These are phyloP conservation scores for Latrodectus geometricus DNA, from an alignment of 1,140 invertebrate species.

Conservation along the genomic window DNA sequence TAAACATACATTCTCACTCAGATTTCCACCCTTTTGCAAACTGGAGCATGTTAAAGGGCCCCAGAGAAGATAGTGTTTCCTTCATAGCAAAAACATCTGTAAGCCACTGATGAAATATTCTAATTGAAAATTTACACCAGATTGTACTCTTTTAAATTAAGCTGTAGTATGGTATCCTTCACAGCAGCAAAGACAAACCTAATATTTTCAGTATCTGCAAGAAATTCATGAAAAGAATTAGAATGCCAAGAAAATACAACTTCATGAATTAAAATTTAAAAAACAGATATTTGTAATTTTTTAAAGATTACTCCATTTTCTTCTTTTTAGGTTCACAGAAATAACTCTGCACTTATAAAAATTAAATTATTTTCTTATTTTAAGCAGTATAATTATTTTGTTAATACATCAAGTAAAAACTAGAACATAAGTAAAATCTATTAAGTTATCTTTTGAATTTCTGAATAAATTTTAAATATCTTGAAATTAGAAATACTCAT, in stretches of 20 bases:
- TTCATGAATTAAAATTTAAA: not conserved
- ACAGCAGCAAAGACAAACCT: constrained; percentile 99
- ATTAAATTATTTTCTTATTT: too few relatives aligned
- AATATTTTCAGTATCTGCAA: constrained; percentile 98
- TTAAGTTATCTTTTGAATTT: too few relatives aligned
- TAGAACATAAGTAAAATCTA: too few relatives aligned
- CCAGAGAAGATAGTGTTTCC: constrained; percentile 5
- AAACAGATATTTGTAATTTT: not conserved
- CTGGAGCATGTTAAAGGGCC: not conserved
- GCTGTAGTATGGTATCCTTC: constrained; percentile 99
- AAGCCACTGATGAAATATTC: constrained; percentile 31
- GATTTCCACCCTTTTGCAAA: not conserved
- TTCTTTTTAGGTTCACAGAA: too few relatives aligned
- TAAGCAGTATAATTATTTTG: too few relatives aligned
- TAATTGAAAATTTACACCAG: constrained; percentile 78
- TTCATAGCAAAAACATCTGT: constrained; percentile 9
- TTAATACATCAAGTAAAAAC: too few relatives aligned
- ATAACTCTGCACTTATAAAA: too few relatives aligned
- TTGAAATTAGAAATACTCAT: too few relatives aligned
- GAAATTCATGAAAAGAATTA: constrained; percentile 57
- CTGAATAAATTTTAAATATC: too few relatives aligned
- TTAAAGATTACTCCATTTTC: too few relatives aligned
- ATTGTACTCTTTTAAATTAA: constrained; percentile 98
- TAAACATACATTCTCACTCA: constrained; percentile 23
- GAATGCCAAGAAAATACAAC: constrained; percentile 17